Evolutionary conservation across 2,797 vertebrate genomes (phyloP).

Genomic region (Diplodus puntazzo): DNA sequence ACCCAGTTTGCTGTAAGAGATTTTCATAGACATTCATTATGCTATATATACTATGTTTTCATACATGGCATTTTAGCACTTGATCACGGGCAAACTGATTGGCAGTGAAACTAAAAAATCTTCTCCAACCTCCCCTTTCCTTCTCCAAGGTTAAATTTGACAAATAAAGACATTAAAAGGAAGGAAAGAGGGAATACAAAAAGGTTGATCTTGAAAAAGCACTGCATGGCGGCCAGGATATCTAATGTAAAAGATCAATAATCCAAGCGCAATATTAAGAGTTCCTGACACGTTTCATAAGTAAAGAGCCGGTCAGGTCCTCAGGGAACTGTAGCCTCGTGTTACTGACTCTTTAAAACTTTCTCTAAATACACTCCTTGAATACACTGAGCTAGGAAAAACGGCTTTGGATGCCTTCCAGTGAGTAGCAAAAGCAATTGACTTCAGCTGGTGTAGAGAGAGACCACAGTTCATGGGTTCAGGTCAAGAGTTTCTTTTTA

Average conservation of each 20-base stretch:
- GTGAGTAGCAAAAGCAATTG: constrained; percentile 13
- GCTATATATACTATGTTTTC: not conserved
- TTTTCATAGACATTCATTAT: not conserved
- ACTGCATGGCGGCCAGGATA: not conserved
- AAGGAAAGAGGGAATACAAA: not conserved
- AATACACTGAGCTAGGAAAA: constrained; percentile 10
- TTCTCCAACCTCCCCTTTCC: too few species aligned
- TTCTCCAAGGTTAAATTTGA: not conserved
- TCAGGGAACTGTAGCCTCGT: not conserved
- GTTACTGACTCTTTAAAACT: not conserved
- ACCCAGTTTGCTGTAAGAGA: not conserved
- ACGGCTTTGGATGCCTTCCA: constrained; percentile 31
- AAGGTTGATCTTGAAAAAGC: not conserved
- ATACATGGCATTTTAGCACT: not conserved
- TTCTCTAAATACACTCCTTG: constrained; percentile 4
- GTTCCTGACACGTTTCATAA: not conserved
- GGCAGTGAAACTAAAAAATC: not conserved
- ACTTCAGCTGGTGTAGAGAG: constrained; percentile 18
- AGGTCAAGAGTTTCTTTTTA: constrained; percentile 25
- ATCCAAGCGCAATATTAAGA: constrained; percentile 9
- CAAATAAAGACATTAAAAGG: not conserved
- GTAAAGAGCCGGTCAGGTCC: constrained; percentile 9
- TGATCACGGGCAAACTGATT: not conserved
- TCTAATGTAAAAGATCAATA: constrained; percentile 11
- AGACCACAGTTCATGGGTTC: constrained; percentile 26